phyloP scores from a whole-genome alignment of 2,113 vertebrate genomes.

The Antigone vipio region DNA sequence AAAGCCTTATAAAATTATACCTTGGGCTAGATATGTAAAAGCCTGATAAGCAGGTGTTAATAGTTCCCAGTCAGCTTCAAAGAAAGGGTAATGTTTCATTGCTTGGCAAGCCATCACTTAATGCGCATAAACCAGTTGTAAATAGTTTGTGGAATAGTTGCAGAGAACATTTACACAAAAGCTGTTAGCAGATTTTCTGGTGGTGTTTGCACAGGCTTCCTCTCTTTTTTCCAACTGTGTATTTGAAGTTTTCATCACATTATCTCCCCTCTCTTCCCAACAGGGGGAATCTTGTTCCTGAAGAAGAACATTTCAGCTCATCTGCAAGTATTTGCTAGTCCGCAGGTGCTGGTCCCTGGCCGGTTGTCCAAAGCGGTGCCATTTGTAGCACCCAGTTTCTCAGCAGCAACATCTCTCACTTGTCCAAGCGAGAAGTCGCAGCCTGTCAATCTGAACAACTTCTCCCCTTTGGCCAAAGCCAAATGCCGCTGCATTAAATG shows the following conservation, averaged over 20 bases:
- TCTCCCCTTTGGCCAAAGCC: neutral
- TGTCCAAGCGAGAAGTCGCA: neutral
- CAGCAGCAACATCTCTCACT: neutral
- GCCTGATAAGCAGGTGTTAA: constrained; percentile 19
- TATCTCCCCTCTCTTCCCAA: neutral
- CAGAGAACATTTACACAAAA: neutral
- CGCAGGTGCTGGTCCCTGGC: neutral
- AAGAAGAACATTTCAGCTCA: neutral
- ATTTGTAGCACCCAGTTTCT: neutral
- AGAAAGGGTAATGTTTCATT: neutral
- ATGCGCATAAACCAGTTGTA: neutral
- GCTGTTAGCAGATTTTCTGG: neutral
- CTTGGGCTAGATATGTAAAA: constrained; percentile 1
- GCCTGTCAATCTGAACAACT: neutral
- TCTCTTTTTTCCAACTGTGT: accelerated
- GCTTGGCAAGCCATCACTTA: neutral
- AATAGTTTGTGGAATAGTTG: neutral
- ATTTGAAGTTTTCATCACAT: neutral
- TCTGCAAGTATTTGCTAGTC: neutral
- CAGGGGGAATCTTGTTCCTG: accelerated
- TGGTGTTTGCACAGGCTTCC: neutral
- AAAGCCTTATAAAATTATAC: neutral
- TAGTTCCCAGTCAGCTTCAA: constrained; percentile 1
- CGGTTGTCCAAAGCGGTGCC: neutral
- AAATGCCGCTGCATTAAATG: neutral